Conservation (phyloP, 1,140 invertebrate species). For the Drosophila kohkoa region DNA sequence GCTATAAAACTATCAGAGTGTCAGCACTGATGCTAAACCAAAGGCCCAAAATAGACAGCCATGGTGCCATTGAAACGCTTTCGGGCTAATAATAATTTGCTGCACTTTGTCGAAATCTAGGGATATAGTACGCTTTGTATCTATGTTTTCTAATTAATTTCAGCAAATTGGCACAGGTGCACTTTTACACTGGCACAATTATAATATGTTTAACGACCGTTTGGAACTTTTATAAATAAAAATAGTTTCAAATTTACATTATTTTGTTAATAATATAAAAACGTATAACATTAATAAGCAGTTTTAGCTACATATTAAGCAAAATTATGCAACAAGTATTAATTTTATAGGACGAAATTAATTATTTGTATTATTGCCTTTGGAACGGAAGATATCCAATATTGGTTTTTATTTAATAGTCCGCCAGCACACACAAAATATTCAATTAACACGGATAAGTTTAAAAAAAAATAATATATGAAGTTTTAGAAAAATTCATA, state of each 20-base stretch:
- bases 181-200: not conserved
- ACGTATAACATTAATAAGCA: not conserved
- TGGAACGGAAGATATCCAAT: not conserved
- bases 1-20: not conserved
- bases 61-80: constrained; percentile 13
- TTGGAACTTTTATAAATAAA: not conserved
- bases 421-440: not conserved
- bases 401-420: not conserved
- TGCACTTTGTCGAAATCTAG: constrained; percentile 11
- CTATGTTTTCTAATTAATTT: not conserved
- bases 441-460: not conserved
- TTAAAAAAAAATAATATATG: not conserved
- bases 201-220: not conserved
- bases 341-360: not conserved
- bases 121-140: not conserved
- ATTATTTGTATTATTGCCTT: not conserved
- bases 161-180: constrained; percentile 11
- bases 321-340: constrained; percentile 1
- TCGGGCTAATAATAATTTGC: constrained; percentile 17
- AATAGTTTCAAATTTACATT: not conserved
- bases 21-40: not conserved
- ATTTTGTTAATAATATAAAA: not conserved
- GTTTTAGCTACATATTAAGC: not conserved
- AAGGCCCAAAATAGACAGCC: constrained; percentile 5
- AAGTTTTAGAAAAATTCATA: not conserved